Conservation (phyloP, 2,888 invertebrate genomes). For the Dusona sp. region DNA sequence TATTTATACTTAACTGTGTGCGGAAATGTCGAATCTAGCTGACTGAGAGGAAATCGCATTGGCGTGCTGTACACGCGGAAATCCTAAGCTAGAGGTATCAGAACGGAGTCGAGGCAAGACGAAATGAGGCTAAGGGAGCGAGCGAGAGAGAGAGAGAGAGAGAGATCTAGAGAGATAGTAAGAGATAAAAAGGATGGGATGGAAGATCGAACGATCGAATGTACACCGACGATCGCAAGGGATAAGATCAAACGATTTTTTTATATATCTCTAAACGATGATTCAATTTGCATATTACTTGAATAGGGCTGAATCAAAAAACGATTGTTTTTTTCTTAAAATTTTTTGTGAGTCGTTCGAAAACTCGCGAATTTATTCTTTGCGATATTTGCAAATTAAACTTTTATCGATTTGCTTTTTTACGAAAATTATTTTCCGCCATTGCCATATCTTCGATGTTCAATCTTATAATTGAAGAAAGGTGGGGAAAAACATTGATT, state of each 20-base stretch:
- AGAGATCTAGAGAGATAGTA: neutral
- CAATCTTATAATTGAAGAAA: neutral
- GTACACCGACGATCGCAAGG: neutral
- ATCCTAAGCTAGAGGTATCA: conserved; percentile 37
- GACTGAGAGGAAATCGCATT: conserved; percentile 54
- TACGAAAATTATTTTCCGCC: neutral
- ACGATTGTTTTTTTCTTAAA: neutral
- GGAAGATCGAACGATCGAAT: conserved; percentile 27
- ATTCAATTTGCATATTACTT: neutral
- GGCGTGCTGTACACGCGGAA: conserved; percentile 44
- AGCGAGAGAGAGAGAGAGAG: neutral
- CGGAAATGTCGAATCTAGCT: conserved; percentile 53
- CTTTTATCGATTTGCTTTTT: neutral
- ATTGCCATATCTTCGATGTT: too few relatives aligned
- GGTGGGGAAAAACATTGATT: neutral
- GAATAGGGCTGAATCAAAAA: neutral
- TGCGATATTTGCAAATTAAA: too few relatives aligned
- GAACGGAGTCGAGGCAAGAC: conserved; percentile 16
- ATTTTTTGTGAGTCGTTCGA: neutral
- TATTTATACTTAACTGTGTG: conserved; percentile 1
- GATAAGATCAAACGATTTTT: conserved; percentile 24
- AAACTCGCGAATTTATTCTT: too few relatives aligned
- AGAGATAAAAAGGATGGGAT: neutral
- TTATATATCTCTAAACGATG: neutral
- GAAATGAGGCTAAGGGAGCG: neutral